Base-by-base conservation (phyloP, 2,113 vertebrate genomes). In the Dromiciops gliroides region DNA sequence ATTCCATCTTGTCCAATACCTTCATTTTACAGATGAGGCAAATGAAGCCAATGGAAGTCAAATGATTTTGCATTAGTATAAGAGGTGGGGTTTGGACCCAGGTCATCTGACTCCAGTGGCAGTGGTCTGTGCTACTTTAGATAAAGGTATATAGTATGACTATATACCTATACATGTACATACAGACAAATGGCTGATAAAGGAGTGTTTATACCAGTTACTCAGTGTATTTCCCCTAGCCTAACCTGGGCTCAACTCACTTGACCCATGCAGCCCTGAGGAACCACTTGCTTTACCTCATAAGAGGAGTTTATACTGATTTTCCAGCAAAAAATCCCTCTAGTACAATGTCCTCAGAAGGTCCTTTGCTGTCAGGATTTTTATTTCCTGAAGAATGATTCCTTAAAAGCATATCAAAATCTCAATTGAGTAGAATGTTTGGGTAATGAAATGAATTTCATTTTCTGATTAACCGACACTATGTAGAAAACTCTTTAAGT, bases 221-320 rank as follows among this genome's bases (percentile, higher is more conserved):
- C 9, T 92, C 31, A 24, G 28, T 8, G 8, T 60, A 53, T 44
- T 91, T 91, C 14, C 10, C 3, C 49, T 10, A 92, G 24, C 44
- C 28, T 53, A 0, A 92, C 5, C 51, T 94, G 37, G 25, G 23
- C 3, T 24, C 92, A 94, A 49, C 19, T 91, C 25, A 6, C 56
- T 49, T 51, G 48, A 89, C 5, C 23, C 12, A 67, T 92, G 31
- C 25, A 60, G 49, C 49, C 60, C 2, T 47, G 88, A 96, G 53
- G 89, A 91, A 50, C 28, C 22, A 44, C 91, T 51, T 95, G 23
- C 53, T 90, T 94, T 67, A 60, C 23, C 75, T 91, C 93, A 94
- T 51, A 89, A 95, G 75, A 89, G 91, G 89, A 4, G 6, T 92
- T 96, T 37, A 44, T 92, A n/a, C 88, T 44, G n/a, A n/a, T 16